A percentile compares a stretch with the other conserved stretches of the same genome.
Conservation (phyloP, 2,113 vertebrate genomes). For the Catharus fuscescens region DNA sequence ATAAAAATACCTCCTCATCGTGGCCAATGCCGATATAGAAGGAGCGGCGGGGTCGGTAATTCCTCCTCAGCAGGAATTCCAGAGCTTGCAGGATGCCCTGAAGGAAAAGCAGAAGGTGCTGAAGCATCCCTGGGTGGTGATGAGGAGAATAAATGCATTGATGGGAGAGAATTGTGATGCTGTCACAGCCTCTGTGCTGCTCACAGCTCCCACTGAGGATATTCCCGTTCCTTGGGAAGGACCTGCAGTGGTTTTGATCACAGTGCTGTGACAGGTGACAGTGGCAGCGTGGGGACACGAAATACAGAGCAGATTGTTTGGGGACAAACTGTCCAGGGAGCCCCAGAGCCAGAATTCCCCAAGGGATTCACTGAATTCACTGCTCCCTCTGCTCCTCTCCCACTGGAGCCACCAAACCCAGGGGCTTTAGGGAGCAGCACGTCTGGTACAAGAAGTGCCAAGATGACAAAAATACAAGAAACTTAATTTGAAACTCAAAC, state of each 20-base stretch:
- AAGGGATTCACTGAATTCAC: neutral
- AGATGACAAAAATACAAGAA: neutral
- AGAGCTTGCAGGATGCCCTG: conserved; percentile 91
- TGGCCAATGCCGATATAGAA: conserved; percentile 92
- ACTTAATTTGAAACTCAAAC: neutral
- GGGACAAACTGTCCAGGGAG: neutral
- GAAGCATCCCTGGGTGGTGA: neutral
- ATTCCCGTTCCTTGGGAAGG: neutral
- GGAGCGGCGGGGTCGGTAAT: conserved; percentile 82
- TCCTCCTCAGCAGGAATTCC: conserved; percentile 86
- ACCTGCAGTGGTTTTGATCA: neutral
- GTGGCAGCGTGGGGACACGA: neutral
- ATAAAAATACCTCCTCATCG: conserved; percentile 87
- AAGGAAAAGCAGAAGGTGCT: neutral
- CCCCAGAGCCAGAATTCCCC: neutral
- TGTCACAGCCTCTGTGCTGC: neutral
- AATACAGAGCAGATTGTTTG: neutral
- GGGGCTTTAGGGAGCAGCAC: neutral
- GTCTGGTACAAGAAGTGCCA: neutral
- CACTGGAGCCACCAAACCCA: neutral
- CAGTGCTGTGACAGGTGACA: neutral
- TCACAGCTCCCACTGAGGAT: neutral
- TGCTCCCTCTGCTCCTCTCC: neutral
- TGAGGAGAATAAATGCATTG: neutral
- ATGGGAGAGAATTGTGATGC: neutral